These are phyloP conservation scores for Calcarius lapponicus DNA, from an alignment of 2,797 vertebrate genomes.

Conservation along the genomic window DNA sequence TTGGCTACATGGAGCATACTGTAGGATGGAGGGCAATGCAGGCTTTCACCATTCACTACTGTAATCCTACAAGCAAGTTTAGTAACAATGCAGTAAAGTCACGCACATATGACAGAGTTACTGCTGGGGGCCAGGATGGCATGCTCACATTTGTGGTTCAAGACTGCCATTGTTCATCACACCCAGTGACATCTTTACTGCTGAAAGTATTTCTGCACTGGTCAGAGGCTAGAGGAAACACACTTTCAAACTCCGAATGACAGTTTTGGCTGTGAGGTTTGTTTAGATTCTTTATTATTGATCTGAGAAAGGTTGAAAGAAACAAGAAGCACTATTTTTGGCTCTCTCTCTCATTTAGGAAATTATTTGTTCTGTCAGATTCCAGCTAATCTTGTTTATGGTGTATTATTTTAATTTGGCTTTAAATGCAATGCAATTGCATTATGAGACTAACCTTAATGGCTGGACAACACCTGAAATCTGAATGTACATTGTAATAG, in stretches of 20 bases:
- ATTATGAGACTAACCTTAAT: background rate
- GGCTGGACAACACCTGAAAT: background rate
- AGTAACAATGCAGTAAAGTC: background rate
- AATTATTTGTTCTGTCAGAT: background rate
- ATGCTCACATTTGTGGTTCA: background rate
- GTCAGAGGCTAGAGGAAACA: background rate
- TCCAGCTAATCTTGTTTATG: background rate
- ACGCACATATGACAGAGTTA: background rate
- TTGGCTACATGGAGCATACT: background rate
- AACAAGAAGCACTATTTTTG: background rate
- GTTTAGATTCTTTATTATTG: background rate
- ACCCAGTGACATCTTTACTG: background rate
- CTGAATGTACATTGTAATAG: background rate
- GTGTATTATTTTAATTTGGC: background rate
- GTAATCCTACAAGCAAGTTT: background rate
- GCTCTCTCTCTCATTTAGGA: background rate
- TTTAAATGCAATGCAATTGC: background rate
- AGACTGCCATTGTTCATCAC: background rate
- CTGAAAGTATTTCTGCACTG: background rate
- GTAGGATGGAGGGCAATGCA: background rate
- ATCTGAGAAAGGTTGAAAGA: background rate
- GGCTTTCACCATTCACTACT: background rate
- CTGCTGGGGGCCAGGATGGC: fast-evolving
- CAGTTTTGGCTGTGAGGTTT: background rate
- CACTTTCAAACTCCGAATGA: background rate